These are phyloP conservation scores for Tringa solitaria DNA, from an alignment of 2,113 vertebrate species.

Conservation along the genomic window DNA sequence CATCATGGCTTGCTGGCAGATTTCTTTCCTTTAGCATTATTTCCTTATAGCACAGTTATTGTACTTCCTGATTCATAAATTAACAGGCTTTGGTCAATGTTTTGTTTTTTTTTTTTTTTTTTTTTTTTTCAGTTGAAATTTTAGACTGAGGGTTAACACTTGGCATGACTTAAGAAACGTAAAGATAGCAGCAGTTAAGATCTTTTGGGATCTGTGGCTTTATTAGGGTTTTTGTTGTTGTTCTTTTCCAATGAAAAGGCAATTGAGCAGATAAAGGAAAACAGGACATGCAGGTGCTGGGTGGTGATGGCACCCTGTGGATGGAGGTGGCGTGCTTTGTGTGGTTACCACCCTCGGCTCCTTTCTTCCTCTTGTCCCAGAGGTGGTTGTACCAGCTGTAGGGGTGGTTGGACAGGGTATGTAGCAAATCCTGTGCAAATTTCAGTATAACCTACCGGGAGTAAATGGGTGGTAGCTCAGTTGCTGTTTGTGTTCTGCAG, in stretches of 20 bases:
- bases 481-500: not conserved
- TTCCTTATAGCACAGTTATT: not conserved
- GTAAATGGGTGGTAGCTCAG: rapidly evolving
- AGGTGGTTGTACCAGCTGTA: not conserved
- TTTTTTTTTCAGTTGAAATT: not conserved
- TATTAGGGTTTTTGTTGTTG: not conserved
- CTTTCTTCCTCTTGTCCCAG: not conserved
- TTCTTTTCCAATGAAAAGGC: not conserved
- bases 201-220: not conserved
- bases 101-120: not conserved
- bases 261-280: not conserved
- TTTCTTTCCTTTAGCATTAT: not conserved
- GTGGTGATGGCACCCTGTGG: rapidly evolving
- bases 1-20: not conserved
- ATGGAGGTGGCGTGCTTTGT: not conserved
- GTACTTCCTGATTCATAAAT: not conserved
- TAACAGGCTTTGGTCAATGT: not conserved
- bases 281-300: rapidly evolving
- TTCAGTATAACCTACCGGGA: not conserved
- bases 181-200: not conserved
- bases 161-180: rapidly evolving
- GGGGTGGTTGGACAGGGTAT: not conserved
- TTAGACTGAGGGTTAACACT: not conserved
- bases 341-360: rapidly evolving
- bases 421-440: not conserved